Evolutionary conservation across 2,113 vertebrate genomes (phyloP).

Genomic region (Trichomycterus rosablanca): DNA sequence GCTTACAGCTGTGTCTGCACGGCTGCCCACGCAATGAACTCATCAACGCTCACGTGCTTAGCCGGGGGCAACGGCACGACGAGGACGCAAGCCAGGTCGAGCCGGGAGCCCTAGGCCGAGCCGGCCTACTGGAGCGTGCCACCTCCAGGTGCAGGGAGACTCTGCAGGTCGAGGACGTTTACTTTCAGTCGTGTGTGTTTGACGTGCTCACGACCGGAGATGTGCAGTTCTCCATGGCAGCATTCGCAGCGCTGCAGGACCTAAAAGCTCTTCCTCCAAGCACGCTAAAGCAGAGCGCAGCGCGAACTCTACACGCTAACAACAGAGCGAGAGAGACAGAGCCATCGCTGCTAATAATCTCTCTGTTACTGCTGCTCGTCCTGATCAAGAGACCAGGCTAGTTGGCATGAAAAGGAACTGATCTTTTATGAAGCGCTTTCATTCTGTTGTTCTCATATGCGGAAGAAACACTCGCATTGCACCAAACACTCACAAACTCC

Average conservation of each 20-base stretch:
- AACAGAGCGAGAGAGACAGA: background rate
- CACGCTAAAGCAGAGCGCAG: slow-evolving; percentile 69
- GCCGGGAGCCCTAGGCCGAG: slow-evolving; percentile 52
- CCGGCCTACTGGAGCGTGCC: slow-evolving; percentile 70
- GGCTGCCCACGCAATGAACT: slow-evolving; percentile 76
- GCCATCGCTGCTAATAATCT: slow-evolving; percentile 46
- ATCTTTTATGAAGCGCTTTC: slow-evolving; percentile 11
- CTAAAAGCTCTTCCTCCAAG: slow-evolving; percentile 74
- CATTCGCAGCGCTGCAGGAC: slow-evolving; percentile 74
- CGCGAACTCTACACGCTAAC: slow-evolving; percentile 54
- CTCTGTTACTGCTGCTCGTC: slow-evolving; percentile 43
- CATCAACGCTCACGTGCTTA: slow-evolving; percentile 74
- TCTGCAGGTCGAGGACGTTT: slow-evolving; percentile 77
- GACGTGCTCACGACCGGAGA: slow-evolving; percentile 79
- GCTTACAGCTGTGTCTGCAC: slow-evolving; percentile 76
- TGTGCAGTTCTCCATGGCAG: slow-evolving; percentile 75
- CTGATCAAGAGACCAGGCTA: slow-evolving; percentile 15
- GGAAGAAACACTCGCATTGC: no score
- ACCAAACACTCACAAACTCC: no score
- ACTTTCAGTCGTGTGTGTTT: slow-evolving; percentile 82
- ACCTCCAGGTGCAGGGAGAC: slow-evolving; percentile 72
- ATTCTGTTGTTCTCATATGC: no score
- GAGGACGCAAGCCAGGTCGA: slow-evolving; percentile 16
- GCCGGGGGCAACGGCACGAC: slow-evolving; percentile 53
- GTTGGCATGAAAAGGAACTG: no score